Base-by-base conservation (phyloP, 2,113 vertebrate species). In the Larimichthys polyactis region DNA sequence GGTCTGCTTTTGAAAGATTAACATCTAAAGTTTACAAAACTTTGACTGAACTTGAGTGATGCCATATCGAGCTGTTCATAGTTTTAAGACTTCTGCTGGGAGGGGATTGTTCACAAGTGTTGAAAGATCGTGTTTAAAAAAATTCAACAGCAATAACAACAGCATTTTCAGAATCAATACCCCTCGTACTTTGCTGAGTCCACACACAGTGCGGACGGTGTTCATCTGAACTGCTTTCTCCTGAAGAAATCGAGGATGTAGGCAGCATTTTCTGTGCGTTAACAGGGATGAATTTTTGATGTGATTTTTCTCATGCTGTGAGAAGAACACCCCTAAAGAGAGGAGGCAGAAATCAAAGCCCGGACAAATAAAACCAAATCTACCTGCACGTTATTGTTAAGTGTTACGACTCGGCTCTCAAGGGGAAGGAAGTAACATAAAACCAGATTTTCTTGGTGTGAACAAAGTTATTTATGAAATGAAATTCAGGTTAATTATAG, bases 61-160 rank as follows among this genome's bases (percentile, higher is more conserved):
- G 49, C 3, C 11, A 52, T 44, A 51, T 66, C 12, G 11, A 64
- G 55, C 67, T 63, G 72, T 29, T 22, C 3, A 22, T 67, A 8
- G 11, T 57, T 29, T 11, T 36, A 49, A 46, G 11, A 22, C 76
- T 77, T 80, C 29, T 83, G 63, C 71, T 64, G n/a, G 63, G 68
- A 36, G 9, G n/a, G 17, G 59, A 29, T 72, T 19, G 20, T 44
- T 46, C 71, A 48, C 10, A 4, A 8, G 15, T 44, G 19, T 17
- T 27, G 36, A 69, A n/a, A 72, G 46, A 48, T 36, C 1, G 48
- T 22, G 20, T 72, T 46, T 27, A n/a, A 54, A 54, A 65, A 36
- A 54, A 54, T 70, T 40, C 16, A 70, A 16, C 48, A 40, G 27
- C 29, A 54, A 2, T 44, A 20, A 27, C 27, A 27, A 27, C 27